Evolutionary conservation across 2,888 invertebrate species (phyloP), one percentile per base, ranked within the genome.

Genomic region (Perizoma flavofasciatum): DNA sequence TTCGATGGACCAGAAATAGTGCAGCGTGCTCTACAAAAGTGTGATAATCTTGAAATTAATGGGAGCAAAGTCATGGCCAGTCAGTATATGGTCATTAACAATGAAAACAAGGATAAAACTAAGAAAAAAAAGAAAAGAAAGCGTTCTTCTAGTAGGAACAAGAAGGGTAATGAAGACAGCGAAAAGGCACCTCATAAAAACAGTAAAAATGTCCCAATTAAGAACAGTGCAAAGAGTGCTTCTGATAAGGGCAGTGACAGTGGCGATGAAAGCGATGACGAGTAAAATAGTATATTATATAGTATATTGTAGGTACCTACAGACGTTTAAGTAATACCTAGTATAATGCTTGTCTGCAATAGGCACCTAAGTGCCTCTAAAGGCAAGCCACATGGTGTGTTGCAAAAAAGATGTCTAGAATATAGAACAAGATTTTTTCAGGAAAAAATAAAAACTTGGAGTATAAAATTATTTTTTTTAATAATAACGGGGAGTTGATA

Each of bases 1-100:
- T 85, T 90, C 49, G 86, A 88, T 44, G 82, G 86, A 0, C 87
- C 87, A 0, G 79, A 81, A 11, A 70, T 87, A 0, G 83, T 87
- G 3, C 78, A 82, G 9, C 69, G 71, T 6, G 90, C 89, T 0
- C 49, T 87, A 6, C 74, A 77, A 46, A 65, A 77, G 48, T 75
- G 78, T 5, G 69, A 73, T 7, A 77, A 73, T 7, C 66, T 68
- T 2, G 83, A 77, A 65, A 77, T 88, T 37, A 81, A 77, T 51
- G 84, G 85, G 9, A 88, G 88, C 62, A 86, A 83, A 57, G 68
- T 90, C 1, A 77, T 84, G 61, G 72, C 81, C 1, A 63, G 79
- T 10, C 82, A 76, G 55, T 89, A 77, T 52, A 78, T 84, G 11
- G 3, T 44, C 6, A 22, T 22, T 5, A 6, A 44, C 61, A 10